Evolutionary conservation across 2,113 vertebrate genomes (phyloP), one percentile per base, ranked within the genome.

Genomic region (Prunella himalayana): DNA sequence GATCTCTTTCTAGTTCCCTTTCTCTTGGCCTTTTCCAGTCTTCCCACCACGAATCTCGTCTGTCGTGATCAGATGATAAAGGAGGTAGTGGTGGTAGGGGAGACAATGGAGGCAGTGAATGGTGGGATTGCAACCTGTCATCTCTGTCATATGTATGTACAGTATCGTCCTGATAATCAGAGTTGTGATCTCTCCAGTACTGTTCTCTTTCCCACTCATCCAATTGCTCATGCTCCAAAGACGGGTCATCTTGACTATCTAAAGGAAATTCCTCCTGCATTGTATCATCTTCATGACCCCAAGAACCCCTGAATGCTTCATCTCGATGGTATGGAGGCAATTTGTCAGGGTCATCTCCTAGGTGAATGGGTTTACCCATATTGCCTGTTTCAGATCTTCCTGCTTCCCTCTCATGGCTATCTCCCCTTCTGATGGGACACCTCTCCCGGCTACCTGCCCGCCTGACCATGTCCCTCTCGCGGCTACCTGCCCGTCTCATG

Each of bases 121-220:
- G 98, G 75, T 97, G 98, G 68, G 98, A 97, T 44, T 98, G 98
- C 82, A 98, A 98, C 79, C 98, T 97, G 65, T 98, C 98, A 79
- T 99, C 99, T 92, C 97, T 98, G 97, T 98, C 98, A 85, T 98
- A 99, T 1, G 85, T 92, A 71, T 99, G 98, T 71, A 96, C 94
- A 41, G 97, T 79, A 83, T 99, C 98, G 72, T 98, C 98, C 78
- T 97, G 98, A 97, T 98, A 99, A 71, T 99, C 98, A 7, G 82
- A 96, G 33, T 98, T 98, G 68, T 94, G 92, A 28, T 99, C 98
- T 93, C 98, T 98, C 99, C 99, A 99, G 61, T 98, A 98, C 45
- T 97, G 97, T 1, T 99, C 98, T 93, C 98, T 98, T 90, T 98
- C 96, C 98, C 96, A 98, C 65, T 98, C 91, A 97, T 98, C 96